A percentile compares a stretch with the other conserved stretches of the same genome.
Conservation (phyloP, 1,140 invertebrate species). For the Drosophila mauritiana region DNA sequence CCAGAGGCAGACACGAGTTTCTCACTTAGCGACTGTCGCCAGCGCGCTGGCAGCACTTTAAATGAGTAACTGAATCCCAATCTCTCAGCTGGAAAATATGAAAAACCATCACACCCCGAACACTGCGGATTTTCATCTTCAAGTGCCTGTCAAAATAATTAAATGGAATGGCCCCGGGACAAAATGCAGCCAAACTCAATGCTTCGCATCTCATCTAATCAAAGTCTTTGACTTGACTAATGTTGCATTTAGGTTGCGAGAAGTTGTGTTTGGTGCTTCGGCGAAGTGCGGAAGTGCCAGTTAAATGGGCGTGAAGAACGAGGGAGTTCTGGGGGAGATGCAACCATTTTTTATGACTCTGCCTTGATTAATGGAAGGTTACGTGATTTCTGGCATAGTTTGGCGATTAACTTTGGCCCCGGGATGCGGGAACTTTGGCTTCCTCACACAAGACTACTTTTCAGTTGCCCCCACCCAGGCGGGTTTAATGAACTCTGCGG, state of each 20-base stretch:
- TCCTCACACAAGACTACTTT: not conserved
- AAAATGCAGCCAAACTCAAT: constrained; percentile 53
- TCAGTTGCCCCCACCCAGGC: constrained; percentile 1
- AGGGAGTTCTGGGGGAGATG: constrained; percentile 17
- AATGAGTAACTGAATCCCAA: constrained; percentile 36
- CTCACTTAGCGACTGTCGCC: constrained; percentile 51
- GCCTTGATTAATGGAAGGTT: constrained; percentile 73
- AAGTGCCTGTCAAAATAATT: constrained; percentile 81
- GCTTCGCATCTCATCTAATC: constrained; percentile 60
- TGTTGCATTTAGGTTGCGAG: constrained; percentile 62
- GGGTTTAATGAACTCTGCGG: constrained; percentile 68
- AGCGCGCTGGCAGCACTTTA: constrained; percentile 29
- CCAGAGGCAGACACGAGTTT: constrained; percentile 55
- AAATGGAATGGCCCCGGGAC: constrained; percentile 74
- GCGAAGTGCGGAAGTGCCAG: constrained; percentile 71
- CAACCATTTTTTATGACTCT: constrained; percentile 57
- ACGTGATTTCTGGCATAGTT: constrained; percentile 82
- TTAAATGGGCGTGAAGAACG: constrained; percentile 59
- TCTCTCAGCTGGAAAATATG: constrained; percentile 62
- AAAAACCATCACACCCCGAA: constrained; percentile 55
- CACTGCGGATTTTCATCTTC: constrained; percentile 34
- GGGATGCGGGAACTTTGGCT: constrained; percentile 33
- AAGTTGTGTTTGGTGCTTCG: constrained; percentile 11
- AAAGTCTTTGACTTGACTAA: constrained; percentile 69
- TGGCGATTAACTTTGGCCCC: constrained; percentile 57